phyloP scores from a whole-genome alignment of 1,140 invertebrate genomes.

The Ceratosolen solmsi region DNA sequence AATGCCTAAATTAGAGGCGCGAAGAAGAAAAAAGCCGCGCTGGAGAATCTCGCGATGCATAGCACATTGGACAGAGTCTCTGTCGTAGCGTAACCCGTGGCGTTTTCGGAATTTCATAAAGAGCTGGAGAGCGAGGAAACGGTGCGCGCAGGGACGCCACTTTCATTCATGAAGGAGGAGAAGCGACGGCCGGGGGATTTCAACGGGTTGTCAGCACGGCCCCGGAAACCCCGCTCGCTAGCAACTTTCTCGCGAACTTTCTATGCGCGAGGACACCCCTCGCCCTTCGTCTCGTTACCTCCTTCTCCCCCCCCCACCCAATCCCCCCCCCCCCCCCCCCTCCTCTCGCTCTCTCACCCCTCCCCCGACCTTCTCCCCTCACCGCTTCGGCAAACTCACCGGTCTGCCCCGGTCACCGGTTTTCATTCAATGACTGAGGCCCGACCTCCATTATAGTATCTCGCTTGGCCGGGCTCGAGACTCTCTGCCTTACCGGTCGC shows the following conservation, averaged over 20 bases:
- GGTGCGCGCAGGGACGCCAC: constrained; percentile 55
- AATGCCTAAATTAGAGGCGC: too few species aligned
- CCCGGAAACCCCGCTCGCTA: constrained; percentile 52
- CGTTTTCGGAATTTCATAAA: neutral
- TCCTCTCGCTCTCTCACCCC: too few species aligned
- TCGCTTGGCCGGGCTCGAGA: neutral
- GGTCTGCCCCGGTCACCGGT: neutral
- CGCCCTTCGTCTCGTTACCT: neutral
- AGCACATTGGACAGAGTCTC: too few species aligned
- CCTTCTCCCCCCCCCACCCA: neutral
- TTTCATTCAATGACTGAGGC: constrained; percentile 62
- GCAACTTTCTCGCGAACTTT: constrained; percentile 71
- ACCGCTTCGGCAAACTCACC: neutral
- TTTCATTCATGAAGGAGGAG: constrained; percentile 68
- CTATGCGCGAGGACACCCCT: constrained; percentile 55
- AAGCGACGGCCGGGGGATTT: constrained; percentile 55
- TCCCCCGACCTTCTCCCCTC: neutral
- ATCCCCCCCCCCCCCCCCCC: neutral
- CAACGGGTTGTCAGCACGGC: constrained; percentile 25
- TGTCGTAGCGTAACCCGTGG: too few species aligned
- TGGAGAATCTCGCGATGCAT: too few species aligned
- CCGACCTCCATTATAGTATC: neutral
- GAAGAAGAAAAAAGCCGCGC: neutral
- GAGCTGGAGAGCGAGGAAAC: neutral
- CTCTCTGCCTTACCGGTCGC: neutral